Evolutionary conservation across 2,797 vertebrate genomes (phyloP).

Genomic region (Streptopelia turtur): DNA sequence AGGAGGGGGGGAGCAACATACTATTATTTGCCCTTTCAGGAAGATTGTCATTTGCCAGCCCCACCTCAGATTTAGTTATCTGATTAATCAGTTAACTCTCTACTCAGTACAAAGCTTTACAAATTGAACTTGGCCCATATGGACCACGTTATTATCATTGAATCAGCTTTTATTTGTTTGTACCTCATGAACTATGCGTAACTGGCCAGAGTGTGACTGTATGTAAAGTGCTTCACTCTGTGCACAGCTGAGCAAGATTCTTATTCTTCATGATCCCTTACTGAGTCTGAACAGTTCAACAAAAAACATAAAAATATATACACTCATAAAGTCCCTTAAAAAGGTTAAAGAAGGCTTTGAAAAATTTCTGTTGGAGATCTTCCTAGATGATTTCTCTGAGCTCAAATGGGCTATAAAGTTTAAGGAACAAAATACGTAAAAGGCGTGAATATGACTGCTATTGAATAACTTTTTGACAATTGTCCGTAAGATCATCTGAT

Average conservation of each 20-base stretch:
- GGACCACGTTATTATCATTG: background rate
- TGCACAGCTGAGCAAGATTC: background rate
- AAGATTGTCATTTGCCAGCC: background rate
- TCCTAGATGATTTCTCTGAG: background rate
- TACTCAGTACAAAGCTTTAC: background rate
- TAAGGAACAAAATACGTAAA: background rate
- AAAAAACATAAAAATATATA: background rate
- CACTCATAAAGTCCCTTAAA: background rate
- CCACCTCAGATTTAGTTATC: background rate
- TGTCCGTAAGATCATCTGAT: background rate
- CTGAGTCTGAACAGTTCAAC: background rate
- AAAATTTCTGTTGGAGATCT: background rate
- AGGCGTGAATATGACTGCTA: background rate
- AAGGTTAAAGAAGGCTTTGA: background rate
- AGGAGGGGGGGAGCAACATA: background rate
- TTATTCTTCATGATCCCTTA: background rate
- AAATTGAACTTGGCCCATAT: background rate
- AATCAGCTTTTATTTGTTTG: background rate
- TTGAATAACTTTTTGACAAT: background rate
- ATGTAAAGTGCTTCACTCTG: background rate
- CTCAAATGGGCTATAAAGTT: background rate
- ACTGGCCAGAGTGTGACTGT: background rate
- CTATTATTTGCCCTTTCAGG: background rate
- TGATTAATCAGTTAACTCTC: background rate
- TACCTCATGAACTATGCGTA: background rate